Percentiles rank a stretch among this genome's conserved stretches.
phyloP scores from a whole-genome alignment of 1,140 invertebrate species.

The Apis dorsata region DNA sequence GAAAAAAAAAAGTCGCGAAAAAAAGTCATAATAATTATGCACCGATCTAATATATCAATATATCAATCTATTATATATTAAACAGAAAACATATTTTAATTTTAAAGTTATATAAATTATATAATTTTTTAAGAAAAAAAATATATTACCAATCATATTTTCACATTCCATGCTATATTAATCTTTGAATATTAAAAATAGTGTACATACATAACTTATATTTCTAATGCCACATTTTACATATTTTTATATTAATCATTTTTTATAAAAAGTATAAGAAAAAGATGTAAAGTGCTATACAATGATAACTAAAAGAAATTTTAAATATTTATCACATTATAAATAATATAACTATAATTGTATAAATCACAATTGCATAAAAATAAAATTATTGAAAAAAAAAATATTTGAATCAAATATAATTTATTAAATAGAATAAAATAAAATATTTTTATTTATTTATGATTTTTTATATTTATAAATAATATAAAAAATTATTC shows the following conservation, averaged over 20 bases:
- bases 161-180: not conserved
- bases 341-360: too few species aligned
- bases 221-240: not conserved
- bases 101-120: not conserved
- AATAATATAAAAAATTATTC: not conserved
- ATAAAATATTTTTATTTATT: slow-evolving; percentile 2
- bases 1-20: too few species aligned
- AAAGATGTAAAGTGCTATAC: not conserved
- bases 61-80: too few species aligned
- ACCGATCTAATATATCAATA: too few species aligned
- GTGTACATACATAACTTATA: not conserved
- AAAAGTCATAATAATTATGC: too few species aligned
- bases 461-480: not conserved
- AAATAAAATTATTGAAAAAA: not conserved
- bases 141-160: not conserved
- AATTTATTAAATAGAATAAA: not conserved
- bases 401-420: not conserved
- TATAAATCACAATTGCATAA: not conserved
- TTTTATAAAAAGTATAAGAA: not conserved
- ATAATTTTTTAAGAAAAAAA: not conserved
- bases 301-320: not conserved
- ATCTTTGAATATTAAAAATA: not conserved
- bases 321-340: not conserved
- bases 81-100: too few species aligned
- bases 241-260: not conserved